These are phyloP conservation scores for Chiridota heheva DNA, from an alignment of 35 echinoderm and acorn worm species.

Conservation along the genomic window DNA sequence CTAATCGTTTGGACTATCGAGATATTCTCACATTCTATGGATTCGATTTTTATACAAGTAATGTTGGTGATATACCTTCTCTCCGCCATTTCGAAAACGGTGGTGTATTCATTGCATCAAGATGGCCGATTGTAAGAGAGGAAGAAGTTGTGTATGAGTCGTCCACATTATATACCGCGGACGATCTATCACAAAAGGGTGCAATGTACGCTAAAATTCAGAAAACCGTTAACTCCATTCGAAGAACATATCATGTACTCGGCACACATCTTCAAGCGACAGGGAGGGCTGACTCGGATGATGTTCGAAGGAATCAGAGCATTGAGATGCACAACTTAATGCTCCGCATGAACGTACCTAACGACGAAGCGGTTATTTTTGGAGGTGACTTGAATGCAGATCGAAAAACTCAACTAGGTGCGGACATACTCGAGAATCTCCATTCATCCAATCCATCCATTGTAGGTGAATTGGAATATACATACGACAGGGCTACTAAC, in stretches of 20 bases:
- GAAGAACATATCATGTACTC: constrained; percentile 52
- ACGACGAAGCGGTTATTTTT: constrained; percentile 62
- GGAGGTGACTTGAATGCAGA: constrained; percentile 70
- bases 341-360: constrained; percentile 34
- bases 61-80: constrained; percentile 42
- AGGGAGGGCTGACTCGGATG: constrained; percentile 11
- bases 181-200: constrained; percentile 59
- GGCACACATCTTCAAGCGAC: constrained; percentile 67
- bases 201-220: constrained; percentile 63
- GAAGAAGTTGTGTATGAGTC: constrained; percentile 50
- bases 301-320: constrained; percentile 50
- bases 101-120: constrained; percentile 63
- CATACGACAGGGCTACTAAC: constrained; percentile 63
- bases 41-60: constrained; percentile 55
- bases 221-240: constrained; percentile 44
- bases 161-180: constrained; percentile 29
- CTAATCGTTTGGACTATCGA: constrained; percentile 40
- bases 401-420: constrained; percentile 38
- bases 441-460: constrained; percentile 33
- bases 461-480: constrained; percentile 54
- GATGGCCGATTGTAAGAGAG: constrained; percentile 72
- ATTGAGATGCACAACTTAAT: constrained; percentile 56
- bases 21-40: constrained; percentile 75
- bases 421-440: constrained; percentile 46
- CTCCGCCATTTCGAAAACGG: constrained; percentile 43